Evolutionary conservation across 2,797 vertebrate genomes (phyloP).

Genomic region (Notolepis coatsorum): DNA sequence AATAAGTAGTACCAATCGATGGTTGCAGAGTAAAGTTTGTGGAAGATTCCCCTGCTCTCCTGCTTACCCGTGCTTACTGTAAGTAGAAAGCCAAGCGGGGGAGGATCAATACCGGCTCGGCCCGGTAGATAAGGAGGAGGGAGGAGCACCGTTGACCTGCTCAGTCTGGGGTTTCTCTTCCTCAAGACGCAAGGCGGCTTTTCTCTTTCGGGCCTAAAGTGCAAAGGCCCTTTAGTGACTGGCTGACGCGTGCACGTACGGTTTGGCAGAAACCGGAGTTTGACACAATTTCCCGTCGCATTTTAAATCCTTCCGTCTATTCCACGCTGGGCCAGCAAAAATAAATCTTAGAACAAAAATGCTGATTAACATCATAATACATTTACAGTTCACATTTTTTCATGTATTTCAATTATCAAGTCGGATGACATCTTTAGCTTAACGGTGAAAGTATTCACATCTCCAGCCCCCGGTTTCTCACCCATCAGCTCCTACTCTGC

Average conservation of each 20-base stretch:
- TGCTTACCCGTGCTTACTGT: constrained; percentile 55
- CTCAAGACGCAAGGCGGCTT: constrained; percentile 1
- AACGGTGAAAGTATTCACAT: no score
- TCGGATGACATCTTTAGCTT: no score
- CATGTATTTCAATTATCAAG: no score
- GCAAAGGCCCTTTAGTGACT: neutral
- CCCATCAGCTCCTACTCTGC: neutral
- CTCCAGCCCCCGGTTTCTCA: neutral
- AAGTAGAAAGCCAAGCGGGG: constrained; percentile 61
- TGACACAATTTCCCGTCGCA: neutral
- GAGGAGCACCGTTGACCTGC: neutral
- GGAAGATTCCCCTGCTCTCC: constrained; percentile 38
- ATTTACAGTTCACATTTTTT: no score
- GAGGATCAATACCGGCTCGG: constrained; percentile 57
- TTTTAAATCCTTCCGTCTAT: no score
- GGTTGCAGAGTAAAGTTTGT: constrained; percentile 61
- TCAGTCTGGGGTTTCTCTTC: neutral
- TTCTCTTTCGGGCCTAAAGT: neutral
- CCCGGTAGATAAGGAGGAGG: constrained; percentile 43
- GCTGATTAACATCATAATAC: no score
- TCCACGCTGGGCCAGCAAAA: no score
- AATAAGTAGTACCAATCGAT: constrained; percentile 61
- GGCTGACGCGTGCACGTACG: neutral
- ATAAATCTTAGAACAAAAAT: no score
- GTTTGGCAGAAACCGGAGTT: neutral